Evolutionary conservation across 2,888 invertebrate genomes (phyloP).

Genomic region (Gymnosoma rotundatum): DNA sequence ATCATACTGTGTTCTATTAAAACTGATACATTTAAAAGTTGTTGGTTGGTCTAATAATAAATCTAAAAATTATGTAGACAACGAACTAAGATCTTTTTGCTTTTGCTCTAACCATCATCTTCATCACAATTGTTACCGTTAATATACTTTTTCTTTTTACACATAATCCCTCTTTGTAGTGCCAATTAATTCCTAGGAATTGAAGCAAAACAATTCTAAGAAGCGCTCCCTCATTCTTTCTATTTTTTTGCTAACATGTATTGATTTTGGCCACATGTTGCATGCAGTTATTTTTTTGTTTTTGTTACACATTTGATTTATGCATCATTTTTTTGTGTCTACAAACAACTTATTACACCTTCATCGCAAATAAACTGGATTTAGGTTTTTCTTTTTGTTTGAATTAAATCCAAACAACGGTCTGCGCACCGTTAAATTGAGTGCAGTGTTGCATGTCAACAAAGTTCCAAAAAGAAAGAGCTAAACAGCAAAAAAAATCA

Average conservation of each 20-base stretch:
- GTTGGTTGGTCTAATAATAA: too few species aligned
- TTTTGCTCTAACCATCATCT: conserved; percentile 11
- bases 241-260: conserved; percentile 26
- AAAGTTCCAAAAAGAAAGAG: conserved; percentile 14
- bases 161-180: not conserved
- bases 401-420: conserved; percentile 39
- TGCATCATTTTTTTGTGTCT: not conserved
- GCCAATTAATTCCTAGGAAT: conserved; percentile 46
- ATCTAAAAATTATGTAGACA: not conserved
- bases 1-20: too few species aligned
- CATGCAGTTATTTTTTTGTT: conserved; percentile 43
- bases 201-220: conserved; percentile 56
- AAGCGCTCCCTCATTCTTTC: not conserved
- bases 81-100: not conserved
- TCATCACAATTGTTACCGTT: not conserved
- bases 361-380: conserved; percentile 50
- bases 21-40: too few species aligned
- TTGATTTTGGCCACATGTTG: conserved; percentile 65
- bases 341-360: conserved; percentile 57
- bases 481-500: not conserved
- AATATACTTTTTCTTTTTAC: too few species aligned
- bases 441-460: conserved; percentile 64
- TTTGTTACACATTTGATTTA: not conserved
- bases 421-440: conserved; percentile 44
- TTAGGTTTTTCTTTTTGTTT: conserved; percentile 21